These are phyloP conservation scores for Dipodomys merriami DNA, from an alignment of 2,113 vertebrate genomes.

Conservation along the genomic window DNA sequence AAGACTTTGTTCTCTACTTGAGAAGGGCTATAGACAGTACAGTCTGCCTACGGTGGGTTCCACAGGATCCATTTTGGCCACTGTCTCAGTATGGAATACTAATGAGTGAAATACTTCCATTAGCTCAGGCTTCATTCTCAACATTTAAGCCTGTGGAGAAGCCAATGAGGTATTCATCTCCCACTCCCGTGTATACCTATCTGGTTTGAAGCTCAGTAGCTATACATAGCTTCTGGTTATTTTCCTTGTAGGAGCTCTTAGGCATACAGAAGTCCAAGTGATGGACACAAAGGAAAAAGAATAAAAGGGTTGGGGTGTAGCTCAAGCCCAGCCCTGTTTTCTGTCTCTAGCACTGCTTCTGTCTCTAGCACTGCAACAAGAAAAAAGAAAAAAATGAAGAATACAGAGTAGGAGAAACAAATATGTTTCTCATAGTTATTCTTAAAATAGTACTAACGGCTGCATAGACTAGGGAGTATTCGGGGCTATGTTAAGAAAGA, in stretches of 20 bases:
- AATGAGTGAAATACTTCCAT: background rate
- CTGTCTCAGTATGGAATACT: background rate
- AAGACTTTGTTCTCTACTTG: background rate
- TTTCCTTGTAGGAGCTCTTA: background rate
- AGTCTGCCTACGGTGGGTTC: background rate
- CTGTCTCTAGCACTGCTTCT: too few relatives aligned
- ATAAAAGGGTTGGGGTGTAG: background rate
- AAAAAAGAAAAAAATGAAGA: background rate
- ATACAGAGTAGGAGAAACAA: background rate
- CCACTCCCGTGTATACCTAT: background rate
- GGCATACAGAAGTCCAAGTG: background rate
- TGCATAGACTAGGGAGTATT: background rate
- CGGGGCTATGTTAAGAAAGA: background rate
- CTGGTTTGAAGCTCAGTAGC: background rate
- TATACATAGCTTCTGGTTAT: background rate
- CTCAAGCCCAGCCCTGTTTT: too few relatives aligned
- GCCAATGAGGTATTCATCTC: background rate
- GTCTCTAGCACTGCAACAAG: background rate
- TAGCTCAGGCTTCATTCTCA: fast-evolving
- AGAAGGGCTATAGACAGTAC: background rate
- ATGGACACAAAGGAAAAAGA: background rate
- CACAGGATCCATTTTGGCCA: background rate
- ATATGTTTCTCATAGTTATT: background rate
- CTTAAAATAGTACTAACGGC: background rate
- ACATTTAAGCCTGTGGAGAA: background rate